Percentiles rank a stretch among this genome's conserved stretches.
Conservation (phyloP, 2,888 invertebrate species). For the Thereva unica region DNA sequence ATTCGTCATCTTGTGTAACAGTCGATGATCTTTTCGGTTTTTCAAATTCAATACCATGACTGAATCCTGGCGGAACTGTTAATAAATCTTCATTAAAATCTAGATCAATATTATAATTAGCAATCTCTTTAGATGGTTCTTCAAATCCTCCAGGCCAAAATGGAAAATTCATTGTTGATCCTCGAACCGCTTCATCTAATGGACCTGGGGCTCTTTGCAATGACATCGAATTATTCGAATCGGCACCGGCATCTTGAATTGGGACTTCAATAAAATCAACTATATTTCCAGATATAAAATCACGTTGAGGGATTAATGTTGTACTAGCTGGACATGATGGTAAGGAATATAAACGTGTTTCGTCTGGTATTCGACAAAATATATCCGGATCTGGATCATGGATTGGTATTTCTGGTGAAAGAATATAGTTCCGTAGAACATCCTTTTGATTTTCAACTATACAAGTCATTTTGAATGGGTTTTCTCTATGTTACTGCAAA, state of each 20-base stretch:
- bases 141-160: conserved; percentile 88
- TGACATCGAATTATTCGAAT: conserved; percentile 76
- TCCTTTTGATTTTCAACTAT: conserved; percentile 21
- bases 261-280: conserved; percentile 68
- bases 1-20: conserved; percentile 44
- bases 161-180: conserved; percentile 78
- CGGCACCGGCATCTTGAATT: conserved; percentile 65
- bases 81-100: conserved; percentile 46
- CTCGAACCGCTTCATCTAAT: conserved; percentile 70
- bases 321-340: conserved; percentile 49
- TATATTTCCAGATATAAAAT: conserved; percentile 76
- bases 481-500: neutral
- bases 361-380: conserved; percentile 47
- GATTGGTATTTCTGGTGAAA: conserved; percentile 53
- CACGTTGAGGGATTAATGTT: conserved; percentile 60
- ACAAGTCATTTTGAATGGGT: conserved; percentile 2
- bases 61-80: conserved; percentile 71
- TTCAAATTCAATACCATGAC: conserved; percentile 63
- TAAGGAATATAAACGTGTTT: conserved; percentile 37
- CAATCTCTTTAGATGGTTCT: conserved; percentile 60
- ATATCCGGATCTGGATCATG: conserved; percentile 54
- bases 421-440: conserved; percentile 50
- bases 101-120: conserved; percentile 52
- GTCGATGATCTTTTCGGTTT: conserved; percentile 48
- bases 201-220: conserved; percentile 78